Evolutionary conservation across 2,113 vertebrate genomes (phyloP).

Genomic region (Ursus arctos): DNA sequence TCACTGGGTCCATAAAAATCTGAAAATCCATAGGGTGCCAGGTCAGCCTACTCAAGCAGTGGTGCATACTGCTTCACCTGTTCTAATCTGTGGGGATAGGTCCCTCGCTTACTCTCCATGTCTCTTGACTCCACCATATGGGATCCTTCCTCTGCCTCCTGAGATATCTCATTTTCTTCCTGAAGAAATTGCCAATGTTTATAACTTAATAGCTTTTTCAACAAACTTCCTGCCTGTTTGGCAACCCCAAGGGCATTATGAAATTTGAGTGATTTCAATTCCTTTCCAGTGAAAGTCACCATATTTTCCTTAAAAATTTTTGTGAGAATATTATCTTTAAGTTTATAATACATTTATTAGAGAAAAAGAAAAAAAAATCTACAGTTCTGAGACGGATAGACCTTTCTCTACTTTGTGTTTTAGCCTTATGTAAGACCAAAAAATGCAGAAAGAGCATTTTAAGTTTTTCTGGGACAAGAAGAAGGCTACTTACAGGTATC

Average conservation of each 20-base stretch:
- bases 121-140: neutral
- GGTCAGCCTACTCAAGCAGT: neutral
- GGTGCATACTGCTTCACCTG: neutral
- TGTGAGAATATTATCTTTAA: neutral
- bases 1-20: neutral
- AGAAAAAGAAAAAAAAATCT: too few relatives aligned
- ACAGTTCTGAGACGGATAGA: neutral
- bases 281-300: neutral
- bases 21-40: neutral
- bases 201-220: neutral
- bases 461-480: too few relatives aligned
- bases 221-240: neutral
- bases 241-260: neutral
- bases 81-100: neutral
- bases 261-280: neutral
- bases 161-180: neutral
- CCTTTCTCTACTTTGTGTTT: neutral
- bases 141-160: neutral
- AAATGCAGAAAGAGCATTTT: too few relatives aligned
- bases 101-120: neutral
- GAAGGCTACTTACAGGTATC: too few relatives aligned
- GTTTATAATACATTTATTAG: neutral
- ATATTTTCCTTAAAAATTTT: neutral
- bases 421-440: neutral
- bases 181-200: neutral